phyloP scores from a whole-genome alignment of 2,888 invertebrate species.

The Tetropium fuscum region DNA sequence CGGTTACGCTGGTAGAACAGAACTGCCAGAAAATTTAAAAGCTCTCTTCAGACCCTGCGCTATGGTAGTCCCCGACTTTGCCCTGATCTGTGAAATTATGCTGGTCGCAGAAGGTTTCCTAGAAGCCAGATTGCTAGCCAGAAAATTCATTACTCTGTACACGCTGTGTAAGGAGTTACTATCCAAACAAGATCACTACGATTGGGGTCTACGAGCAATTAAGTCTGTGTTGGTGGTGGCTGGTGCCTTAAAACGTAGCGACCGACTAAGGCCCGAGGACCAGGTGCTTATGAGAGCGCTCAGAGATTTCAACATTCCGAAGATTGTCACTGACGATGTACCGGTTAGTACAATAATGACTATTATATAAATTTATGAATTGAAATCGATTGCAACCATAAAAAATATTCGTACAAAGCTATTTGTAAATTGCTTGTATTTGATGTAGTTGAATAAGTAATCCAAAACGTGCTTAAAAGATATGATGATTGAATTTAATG shows the following conservation, averaged over 20 bases:
- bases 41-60: constrained; percentile 89
- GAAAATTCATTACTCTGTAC: constrained; percentile 95
- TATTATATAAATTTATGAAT: no score
- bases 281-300: constrained; percentile 95
- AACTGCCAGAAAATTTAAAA: constrained; percentile 86
- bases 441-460: no score
- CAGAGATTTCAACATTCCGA: constrained; percentile 94
- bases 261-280: constrained; percentile 85
- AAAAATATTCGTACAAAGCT: no score
- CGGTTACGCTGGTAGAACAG: constrained; percentile 93
- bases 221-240: constrained; percentile 96
- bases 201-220: constrained; percentile 96
- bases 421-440: no score
- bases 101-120: constrained; percentile 88
- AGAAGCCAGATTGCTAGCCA: constrained; percentile 88
- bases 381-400: no score
- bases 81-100: constrained; percentile 97
- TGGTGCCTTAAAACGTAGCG: constrained; percentile 87
- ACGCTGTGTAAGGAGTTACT: constrained; percentile 90
- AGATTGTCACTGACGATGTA: constrained; percentile 92
- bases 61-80: constrained; percentile 98
- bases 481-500: no score
- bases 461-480: no score
- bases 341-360: constrained; percentile 68
- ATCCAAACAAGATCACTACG: constrained; percentile 96